Base-by-base conservation (phyloP, 2,888 invertebrate species). In the Microplitis deprimator region DNA sequence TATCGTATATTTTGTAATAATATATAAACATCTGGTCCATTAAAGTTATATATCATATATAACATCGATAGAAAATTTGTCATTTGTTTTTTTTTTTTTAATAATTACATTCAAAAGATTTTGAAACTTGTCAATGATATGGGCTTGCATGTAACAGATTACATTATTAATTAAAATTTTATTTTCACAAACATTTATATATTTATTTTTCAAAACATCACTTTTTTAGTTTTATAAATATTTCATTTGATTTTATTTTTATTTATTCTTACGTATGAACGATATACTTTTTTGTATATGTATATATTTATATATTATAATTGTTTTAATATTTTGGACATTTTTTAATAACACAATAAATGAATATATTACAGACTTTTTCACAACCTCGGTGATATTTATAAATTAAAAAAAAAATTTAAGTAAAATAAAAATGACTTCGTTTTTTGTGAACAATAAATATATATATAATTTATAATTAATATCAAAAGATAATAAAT, bases 11-110 rank as follows among this genome's bases (percentile, higher is more conserved):
- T 85, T 85, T 84, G 85, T 87, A 88, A 85, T 88, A 86, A 84
- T 86, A 82, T 89, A 88, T 89, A 89, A 89, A 89, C 87, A 88
- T 89, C 88, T 89, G 89, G 89, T 89, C 88, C 89, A 85, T 89
- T 88, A 88, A 84, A 88, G 82, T 88, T 86, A 86, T 87, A 82
- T 87, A 50, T 83, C 87, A 89, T 88, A 88, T 88, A 85, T 88
- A 89, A 89, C 89, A 87, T 87, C 87, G 86, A 89, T 89, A 89
- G 88, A 89, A 89, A 89, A 88, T 86, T 87, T 85, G 38, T 13
- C 13, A 1, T 50, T 50, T 50, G 8, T 50, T 10, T 50, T 50
- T 50, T 50, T 50, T 50, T 50, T 50, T 50, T 50, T 13, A 39
- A 84, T 86, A 85, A 82, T 85, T 86, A 86, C 83, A 83, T 81